phyloP scores from a whole-genome alignment of 2,797 vertebrate species.

The Varecia variegata region DNA sequence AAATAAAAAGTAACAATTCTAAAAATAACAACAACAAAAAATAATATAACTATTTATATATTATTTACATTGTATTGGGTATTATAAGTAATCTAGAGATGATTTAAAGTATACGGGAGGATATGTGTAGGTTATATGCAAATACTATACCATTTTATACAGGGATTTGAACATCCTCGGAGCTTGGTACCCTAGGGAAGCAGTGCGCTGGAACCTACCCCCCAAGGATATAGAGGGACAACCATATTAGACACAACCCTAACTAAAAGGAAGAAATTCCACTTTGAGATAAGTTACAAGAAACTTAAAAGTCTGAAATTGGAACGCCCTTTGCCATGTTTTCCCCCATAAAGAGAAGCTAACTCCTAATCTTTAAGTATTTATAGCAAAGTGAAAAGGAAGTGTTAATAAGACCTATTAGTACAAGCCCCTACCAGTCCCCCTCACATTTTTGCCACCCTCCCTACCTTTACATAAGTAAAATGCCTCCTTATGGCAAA shows the following conservation, averaged over 20 bases:
- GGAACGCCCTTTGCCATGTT: not conserved
- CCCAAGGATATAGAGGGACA: not conserved
- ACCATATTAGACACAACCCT: not conserved
- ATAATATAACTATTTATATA: not conserved
- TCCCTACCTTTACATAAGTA: not conserved
- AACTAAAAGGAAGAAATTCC: constrained; percentile 36
- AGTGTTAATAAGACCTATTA: not conserved
- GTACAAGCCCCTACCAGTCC: not conserved
- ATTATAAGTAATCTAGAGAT: not conserved
- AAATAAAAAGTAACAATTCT: not conserved
- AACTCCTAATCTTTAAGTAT: not conserved
- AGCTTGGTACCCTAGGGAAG: not conserved
- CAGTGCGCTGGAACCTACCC: not conserved
- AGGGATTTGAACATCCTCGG: not conserved
- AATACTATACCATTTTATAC: not conserved
- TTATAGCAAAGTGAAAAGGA: not conserved
- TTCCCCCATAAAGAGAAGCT: not conserved
- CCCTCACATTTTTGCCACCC: not conserved
- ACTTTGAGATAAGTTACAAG: not conserved
- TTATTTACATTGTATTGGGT: not conserved
- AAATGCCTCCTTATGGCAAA: not conserved
- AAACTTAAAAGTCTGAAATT: not conserved
- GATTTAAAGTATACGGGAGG: not conserved
- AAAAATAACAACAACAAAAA: not conserved
- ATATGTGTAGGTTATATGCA: not conserved